A percentile compares a stretch with the other conserved stretches of the same genome.
Conservation (phyloP, 2,797 vertebrate genomes). For the Ctenopoma kingsleyae region DNA sequence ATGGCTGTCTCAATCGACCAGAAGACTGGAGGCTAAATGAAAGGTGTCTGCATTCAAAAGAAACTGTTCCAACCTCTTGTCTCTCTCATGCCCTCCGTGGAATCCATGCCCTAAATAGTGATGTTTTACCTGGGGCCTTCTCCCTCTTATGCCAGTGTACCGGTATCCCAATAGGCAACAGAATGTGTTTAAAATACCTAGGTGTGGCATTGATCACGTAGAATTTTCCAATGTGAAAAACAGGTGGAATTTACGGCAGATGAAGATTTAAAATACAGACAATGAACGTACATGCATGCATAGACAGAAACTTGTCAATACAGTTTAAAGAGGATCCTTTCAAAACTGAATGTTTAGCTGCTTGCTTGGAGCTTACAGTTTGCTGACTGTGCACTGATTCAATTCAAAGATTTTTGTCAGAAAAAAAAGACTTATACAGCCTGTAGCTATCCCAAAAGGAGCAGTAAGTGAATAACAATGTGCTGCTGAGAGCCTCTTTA, state of each 20-base stretch:
- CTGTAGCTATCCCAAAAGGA: slow-evolving; percentile 79
- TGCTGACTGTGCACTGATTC: slow-evolving; percentile 77
- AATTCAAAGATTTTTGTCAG: slow-evolving; percentile 76
- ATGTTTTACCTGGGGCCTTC: slow-evolving; percentile 84
- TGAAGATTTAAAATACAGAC: slow-evolving; percentile 56
- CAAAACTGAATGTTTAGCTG: slow-evolving; percentile 73
- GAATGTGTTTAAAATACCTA: slow-evolving; percentile 75
- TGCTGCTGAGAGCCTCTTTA: slow-evolving; percentile 69
- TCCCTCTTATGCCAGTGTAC: slow-evolving; percentile 53
- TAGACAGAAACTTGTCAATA: slow-evolving; percentile 65
- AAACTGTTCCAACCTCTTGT: slow-evolving; percentile 82
- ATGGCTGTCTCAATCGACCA: slow-evolving; percentile 76
- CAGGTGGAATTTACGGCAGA: slow-evolving; percentile 52
- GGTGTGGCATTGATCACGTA: slow-evolving; percentile 51
- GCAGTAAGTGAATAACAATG: slow-evolving; percentile 78
- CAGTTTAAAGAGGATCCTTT: slow-evolving; percentile 62
- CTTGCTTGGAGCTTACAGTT: slow-evolving; percentile 69
- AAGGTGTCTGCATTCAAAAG: slow-evolving; percentile 75
- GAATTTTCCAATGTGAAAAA: slow-evolving; percentile 60
- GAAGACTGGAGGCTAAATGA: slow-evolving; percentile 78
- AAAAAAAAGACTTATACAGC: slow-evolving; percentile 67
- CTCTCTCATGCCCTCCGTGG: slow-evolving; percentile 82
- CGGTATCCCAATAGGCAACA: slow-evolving; percentile 73
- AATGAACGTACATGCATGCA: slow-evolving; percentile 45
- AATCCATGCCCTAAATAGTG: slow-evolving; percentile 88